A percentile compares a stretch with the other conserved stretches of the same genome.
phyloP scores from a whole-genome alignment of 64 coral and sea anemone genomes.

The Cladopsammia gracilis region DNA sequence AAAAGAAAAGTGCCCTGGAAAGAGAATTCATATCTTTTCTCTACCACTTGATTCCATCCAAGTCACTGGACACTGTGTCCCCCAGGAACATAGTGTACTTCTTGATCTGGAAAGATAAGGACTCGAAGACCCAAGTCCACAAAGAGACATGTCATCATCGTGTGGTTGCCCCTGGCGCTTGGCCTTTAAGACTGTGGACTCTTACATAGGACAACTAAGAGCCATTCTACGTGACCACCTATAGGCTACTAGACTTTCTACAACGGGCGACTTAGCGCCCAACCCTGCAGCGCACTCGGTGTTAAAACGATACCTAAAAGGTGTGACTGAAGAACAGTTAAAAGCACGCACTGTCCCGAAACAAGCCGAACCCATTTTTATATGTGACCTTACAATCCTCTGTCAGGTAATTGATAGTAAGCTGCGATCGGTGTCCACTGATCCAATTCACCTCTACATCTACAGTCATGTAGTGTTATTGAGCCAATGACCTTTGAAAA shows the following conservation, averaged over 20 bases:
- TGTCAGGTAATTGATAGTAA: neutral
- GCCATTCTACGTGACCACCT: constrained; percentile 16
- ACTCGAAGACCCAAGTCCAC: neutral
- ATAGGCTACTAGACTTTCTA: neutral
- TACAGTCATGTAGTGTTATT: no score
- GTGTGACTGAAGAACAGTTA: constrained; percentile 6
- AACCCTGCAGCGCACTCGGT: neutral
- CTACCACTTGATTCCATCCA: neutral
- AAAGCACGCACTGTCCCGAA: neutral
- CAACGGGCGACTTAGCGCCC: neutral
- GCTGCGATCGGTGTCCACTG: neutral
- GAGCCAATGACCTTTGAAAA: no score
- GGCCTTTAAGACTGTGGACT: constrained; percentile 20
- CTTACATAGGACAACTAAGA: constrained; percentile 18
- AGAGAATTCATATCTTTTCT: constrained; percentile 6
- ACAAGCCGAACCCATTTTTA: constrained; percentile 11
- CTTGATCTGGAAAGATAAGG: constrained; percentile 19
- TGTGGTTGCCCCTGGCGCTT: neutral
- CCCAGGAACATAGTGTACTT: neutral
- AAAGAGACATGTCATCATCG: neutral
- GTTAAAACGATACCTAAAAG: constrained; percentile 34
- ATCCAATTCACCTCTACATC: constrained; percentile 1
- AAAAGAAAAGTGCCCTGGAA: neutral
- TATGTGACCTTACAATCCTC: neutral
- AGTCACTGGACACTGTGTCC: neutral